Evolutionary conservation across 2,797 vertebrate species (phyloP).

Genomic region (Uromys caudimaculatus): DNA sequence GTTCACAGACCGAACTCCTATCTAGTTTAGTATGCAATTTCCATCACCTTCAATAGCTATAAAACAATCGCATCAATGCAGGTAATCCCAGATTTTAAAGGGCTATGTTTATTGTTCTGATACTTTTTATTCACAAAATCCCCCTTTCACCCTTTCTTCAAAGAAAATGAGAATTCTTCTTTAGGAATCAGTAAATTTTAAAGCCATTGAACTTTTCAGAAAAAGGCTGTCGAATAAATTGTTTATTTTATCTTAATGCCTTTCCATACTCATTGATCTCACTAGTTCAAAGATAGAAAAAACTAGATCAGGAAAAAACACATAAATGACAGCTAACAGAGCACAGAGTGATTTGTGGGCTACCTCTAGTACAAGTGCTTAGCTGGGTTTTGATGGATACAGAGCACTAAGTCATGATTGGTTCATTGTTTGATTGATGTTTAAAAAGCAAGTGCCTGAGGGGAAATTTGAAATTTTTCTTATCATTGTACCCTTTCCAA

Average conservation of each 20-base stretch:
- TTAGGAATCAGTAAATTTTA: slow-evolving; percentile 79
- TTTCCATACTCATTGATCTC: slow-evolving; percentile 58
- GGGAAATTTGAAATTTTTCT: slow-evolving; percentile 64
- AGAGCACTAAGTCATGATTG: slow-evolving; percentile 43
- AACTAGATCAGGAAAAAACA: slow-evolving; percentile 45
- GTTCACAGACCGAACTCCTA: slow-evolving; percentile 52
- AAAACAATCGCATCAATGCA: slow-evolving; percentile 76
- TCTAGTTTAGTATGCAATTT: slow-evolving; percentile 53
- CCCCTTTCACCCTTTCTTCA: slow-evolving; percentile 54
- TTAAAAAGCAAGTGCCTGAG: slow-evolving; percentile 62
- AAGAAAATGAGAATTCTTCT: slow-evolving; percentile 74
- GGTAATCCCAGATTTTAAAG: slow-evolving; percentile 78
- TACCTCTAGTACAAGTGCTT: slow-evolving; percentile 26
- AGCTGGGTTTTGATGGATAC: slow-evolving; percentile 49
- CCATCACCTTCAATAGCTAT: slow-evolving; percentile 77
- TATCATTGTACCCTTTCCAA: slow-evolving; percentile 68
- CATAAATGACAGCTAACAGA: slow-evolving; percentile 57
- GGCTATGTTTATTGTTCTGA: slow-evolving; percentile 72
- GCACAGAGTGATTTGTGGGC: slow-evolving; percentile 68
- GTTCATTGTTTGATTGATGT: slow-evolving; percentile 73
- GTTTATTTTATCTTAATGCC: slow-evolving; percentile 75
- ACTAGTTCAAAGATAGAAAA: slow-evolving; percentile 63
- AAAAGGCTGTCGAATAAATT: slow-evolving; percentile 75
- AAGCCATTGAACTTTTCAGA: slow-evolving; percentile 73
- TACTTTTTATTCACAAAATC: slow-evolving; percentile 77